Evolutionary conservation across 92 coral and sea anemone genomes (phyloP).

Genomic region (Epizoanthus scotinus): DNA sequence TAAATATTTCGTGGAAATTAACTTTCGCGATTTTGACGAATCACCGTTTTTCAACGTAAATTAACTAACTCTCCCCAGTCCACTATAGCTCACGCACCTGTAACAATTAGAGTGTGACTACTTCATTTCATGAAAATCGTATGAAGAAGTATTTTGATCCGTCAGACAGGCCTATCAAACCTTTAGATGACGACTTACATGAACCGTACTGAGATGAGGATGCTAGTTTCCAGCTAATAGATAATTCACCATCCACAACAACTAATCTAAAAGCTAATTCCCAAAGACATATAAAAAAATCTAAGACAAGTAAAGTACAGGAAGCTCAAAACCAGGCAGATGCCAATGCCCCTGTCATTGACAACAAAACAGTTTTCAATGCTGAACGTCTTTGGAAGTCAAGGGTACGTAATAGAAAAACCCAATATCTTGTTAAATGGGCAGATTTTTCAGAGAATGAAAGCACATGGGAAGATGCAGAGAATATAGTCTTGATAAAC

Average conservation of each 20-base stretch:
- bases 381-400: constrained; percentile 40
- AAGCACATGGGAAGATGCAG: constrained; percentile 59
- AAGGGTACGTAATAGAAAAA: too few species aligned
- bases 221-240: not conserved
- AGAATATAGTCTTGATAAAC: constrained; percentile 31
- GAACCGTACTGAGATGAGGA: constrained; percentile 27
- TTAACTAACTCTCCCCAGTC: too few species aligned
- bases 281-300: not conserved
- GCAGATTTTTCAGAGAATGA: constrained; percentile 20
- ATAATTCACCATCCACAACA: not conserved
- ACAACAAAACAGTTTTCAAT: not conserved
- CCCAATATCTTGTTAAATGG: too few species aligned
- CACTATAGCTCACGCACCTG: too few species aligned
- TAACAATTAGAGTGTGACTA: not conserved
- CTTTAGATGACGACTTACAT: not conserved
- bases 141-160: constrained; percentile 32
- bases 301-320: too few species aligned
- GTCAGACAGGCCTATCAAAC: constrained; percentile 15
- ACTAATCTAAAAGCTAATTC: not conserved
- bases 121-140: constrained; percentile 24
- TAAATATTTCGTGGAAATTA: too few species aligned
- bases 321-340: too few species aligned
- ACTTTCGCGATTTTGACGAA: too few species aligned
- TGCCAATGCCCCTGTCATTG: not conserved
- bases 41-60: too few species aligned